A percentile compares a stretch with the other conserved stretches of the same genome.
Evolutionary conservation across 2,888 invertebrate genomes (phyloP).

Genomic region (Scrobipalpa atriplicella): DNA sequence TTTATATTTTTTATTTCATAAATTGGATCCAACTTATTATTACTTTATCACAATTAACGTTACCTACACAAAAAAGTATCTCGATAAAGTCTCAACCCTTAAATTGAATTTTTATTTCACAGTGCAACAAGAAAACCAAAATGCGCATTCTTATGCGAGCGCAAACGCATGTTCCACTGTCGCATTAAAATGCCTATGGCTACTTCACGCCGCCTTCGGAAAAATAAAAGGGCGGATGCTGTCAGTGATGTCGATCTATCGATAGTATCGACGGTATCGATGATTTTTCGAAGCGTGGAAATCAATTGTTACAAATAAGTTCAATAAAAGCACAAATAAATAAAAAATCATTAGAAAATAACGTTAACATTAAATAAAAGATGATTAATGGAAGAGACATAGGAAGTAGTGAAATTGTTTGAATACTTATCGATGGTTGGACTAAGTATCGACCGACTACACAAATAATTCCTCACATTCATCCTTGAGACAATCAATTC

Average conservation of each 20-base stretch:
- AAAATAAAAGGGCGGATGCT: slow-evolving; percentile 67
- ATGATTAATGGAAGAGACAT: too few species aligned
- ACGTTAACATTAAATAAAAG: too few species aligned
- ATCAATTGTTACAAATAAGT: background rate
- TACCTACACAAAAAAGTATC: background rate
- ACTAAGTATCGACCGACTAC: too few species aligned
- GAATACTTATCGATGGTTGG: too few species aligned
- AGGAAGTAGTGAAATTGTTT: too few species aligned
- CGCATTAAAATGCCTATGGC: slow-evolving; percentile 79
- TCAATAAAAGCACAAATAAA: too few species aligned
- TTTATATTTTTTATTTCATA: too few species aligned
- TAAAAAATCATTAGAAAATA: too few species aligned
- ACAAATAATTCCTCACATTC: too few species aligned
- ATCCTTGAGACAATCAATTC: too few species aligned
- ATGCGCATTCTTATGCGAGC: slow-evolving; percentile 63
- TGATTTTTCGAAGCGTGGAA: background rate
- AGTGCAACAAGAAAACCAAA: slow-evolving; percentile 43
- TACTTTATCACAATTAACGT: background rate
- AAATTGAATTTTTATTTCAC: slow-evolving; percentile 31
- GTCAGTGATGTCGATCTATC: slow-evolving; percentile 67
- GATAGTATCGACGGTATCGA: slow-evolving; percentile 22
- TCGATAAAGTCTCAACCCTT: background rate
- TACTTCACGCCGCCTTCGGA: slow-evolving; percentile 63
- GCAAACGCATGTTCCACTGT: slow-evolving; percentile 72
- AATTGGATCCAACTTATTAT: background rate